Percentiles rank a stretch among this genome's conserved stretches.
These are phyloP conservation scores for Coccyzus lansbergi DNA, from an alignment of 2,797 vertebrate species.

Conservation along the genomic window DNA sequence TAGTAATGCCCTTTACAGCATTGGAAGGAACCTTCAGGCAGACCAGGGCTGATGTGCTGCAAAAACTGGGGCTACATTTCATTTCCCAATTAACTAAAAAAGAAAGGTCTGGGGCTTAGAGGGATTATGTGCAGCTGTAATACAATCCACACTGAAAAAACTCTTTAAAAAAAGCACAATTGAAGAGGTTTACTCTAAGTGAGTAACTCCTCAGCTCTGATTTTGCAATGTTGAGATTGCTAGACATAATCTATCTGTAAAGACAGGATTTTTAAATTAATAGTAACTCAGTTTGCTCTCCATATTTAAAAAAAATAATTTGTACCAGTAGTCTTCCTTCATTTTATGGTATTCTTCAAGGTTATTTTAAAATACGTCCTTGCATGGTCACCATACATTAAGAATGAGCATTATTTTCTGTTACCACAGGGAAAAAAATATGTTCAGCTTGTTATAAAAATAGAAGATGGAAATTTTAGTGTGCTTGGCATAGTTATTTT, in stretches of 20 bases:
- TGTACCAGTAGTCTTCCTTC: neutral
- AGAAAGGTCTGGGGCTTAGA: neutral
- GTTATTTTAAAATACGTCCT: neutral
- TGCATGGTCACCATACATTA: neutral
- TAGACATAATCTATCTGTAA: neutral
- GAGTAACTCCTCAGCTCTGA: neutral
- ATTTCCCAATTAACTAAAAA: neutral
- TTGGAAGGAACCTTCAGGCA: neutral
- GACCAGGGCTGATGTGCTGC: neutral
- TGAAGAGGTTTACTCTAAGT: neutral
- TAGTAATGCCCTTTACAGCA: neutral
- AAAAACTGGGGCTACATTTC: neutral
- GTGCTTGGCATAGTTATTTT: neutral
- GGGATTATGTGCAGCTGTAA: neutral
- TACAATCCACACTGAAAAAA: neutral
- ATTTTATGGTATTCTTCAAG: neutral
- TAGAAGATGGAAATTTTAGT: neutral
- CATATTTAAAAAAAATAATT: neutral
- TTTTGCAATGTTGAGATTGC: neutral
- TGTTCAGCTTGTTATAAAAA: slow-evolving; percentile 16
- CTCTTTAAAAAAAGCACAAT: neutral
- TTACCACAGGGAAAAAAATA: neutral
- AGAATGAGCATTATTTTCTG: neutral
- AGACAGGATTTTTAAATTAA: neutral
- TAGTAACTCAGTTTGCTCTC: neutral